These are phyloP conservation scores for Gila robusta DNA, from an alignment of 2,797 vertebrate genomes.

Conservation along the genomic window DNA sequence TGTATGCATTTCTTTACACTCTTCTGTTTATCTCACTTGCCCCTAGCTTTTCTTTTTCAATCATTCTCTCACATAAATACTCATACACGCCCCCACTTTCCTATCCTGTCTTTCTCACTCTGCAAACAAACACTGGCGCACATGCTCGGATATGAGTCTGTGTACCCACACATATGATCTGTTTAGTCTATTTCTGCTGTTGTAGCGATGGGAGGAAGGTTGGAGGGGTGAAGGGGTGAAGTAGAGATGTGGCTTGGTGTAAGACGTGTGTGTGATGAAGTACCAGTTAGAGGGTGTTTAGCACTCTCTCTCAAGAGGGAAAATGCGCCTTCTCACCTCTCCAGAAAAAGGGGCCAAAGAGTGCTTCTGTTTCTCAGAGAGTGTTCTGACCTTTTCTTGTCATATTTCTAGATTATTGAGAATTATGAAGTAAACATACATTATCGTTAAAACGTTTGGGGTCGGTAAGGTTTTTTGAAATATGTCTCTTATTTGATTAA, in stretches of 20 bases:
- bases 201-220: constrained; percentile 27
- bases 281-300: constrained; percentile 61
- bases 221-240: constrained; percentile 55
- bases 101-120: constrained; percentile 14
- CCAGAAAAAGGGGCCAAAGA: not conserved
- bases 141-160: constrained; percentile 31
- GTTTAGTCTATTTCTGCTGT: constrained; percentile 37
- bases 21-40: not conserved
- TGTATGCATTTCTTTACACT: not conserved
- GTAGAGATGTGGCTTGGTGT: constrained; percentile 60
- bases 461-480: not conserved
- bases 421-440: not conserved
- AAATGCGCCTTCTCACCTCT: not conserved
- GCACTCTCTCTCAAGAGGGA: not conserved
- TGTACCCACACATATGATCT: constrained; percentile 3
- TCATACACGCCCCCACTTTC: constrained; percentile 5
- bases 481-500: not conserved
- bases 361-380: not conserved
- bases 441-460: not conserved
- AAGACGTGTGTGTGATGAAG: constrained; percentile 67
- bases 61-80: constrained; percentile 15
- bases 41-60: constrained; percentile 12
- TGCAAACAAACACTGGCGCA: constrained; percentile 28
- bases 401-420: not conserved
- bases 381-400: not conserved